Percentiles rank a stretch among this genome's conserved stretches.
Evolutionary conservation across 2,888 invertebrate species (phyloP).

Genomic region (Xanthorhoe designata): DNA sequence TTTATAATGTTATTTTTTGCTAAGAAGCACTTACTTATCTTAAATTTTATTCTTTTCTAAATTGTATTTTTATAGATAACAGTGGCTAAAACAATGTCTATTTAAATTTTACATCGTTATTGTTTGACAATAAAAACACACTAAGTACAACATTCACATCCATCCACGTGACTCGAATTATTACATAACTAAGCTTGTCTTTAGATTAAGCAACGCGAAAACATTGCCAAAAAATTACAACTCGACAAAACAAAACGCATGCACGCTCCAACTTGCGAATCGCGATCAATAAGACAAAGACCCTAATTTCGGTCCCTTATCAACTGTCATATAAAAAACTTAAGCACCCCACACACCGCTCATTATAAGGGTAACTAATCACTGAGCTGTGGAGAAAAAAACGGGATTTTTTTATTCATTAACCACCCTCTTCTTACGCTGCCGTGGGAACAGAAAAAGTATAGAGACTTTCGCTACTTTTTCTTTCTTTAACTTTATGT

Average conservation of each 20-base stretch:
- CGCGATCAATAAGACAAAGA: conserved; percentile 68
- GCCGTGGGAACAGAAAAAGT: conserved; percentile 58
- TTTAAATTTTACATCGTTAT: too few relatives aligned
- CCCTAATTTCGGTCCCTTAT: conserved; percentile 75
- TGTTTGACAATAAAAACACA: too few relatives aligned
- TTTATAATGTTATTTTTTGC: too few relatives aligned
- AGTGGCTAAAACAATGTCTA: too few relatives aligned
- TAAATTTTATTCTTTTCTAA: too few relatives aligned
- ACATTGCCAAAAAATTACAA: not conserved
- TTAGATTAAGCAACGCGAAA: not conserved
- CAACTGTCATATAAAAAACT: conserved; percentile 74
- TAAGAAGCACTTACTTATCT: too few relatives aligned
- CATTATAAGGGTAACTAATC: conserved; percentile 85
- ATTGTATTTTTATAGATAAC: too few relatives aligned
- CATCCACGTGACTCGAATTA: too few relatives aligned
- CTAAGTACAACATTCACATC: too few relatives aligned
- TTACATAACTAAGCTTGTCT: not conserved
- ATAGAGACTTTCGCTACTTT: conserved; percentile 49
- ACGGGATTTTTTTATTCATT: conserved; percentile 84
- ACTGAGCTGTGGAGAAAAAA: conserved; percentile 82
- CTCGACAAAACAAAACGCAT: conserved; percentile 25
- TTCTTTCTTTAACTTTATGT: too few relatives aligned
- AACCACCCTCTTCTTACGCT: conserved; percentile 82
- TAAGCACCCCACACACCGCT: conserved; percentile 72
- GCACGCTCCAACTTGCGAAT: conserved; percentile 41